A percentile compares a stretch with the other conserved stretches of the same genome.
Conservation (phyloP, 2,888 invertebrate species). For the Rutpela maculata region DNA sequence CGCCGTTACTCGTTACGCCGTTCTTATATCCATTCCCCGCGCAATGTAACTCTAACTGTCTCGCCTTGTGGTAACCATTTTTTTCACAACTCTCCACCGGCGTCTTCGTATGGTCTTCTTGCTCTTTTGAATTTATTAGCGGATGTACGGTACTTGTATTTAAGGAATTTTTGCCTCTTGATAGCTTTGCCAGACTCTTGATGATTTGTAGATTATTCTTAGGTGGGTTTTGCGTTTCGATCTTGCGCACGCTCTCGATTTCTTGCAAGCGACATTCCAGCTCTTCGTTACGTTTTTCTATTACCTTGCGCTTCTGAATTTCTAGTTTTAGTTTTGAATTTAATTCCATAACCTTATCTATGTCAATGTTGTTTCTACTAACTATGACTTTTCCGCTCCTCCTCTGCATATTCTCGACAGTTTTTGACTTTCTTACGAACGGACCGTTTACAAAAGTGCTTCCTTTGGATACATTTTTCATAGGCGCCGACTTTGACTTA, state of each 20-base stretch:
- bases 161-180: not conserved
- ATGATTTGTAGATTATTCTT: constrained; percentile 2
- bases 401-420: constrained; percentile 54
- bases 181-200: not conserved
- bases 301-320: constrained; percentile 78
- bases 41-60: constrained; percentile 33
- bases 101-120: not conserved
- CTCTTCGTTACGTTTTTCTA: constrained; percentile 79
- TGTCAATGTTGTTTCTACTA: constrained; percentile 46
- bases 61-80: constrained; percentile 45
- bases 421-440: constrained; percentile 54
- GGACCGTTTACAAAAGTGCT: constrained; percentile 19
- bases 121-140: not conserved
- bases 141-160: not conserved
- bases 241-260: constrained; percentile 68
- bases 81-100: constrained; percentile 12
- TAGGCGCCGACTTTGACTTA: constrained; percentile 66
- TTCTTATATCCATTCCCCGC: constrained; percentile 48
- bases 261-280: constrained; percentile 79
- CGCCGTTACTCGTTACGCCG: constrained; percentile 46
- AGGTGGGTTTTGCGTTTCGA: constrained; percentile 37
- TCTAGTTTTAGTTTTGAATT: constrained; percentile 80
- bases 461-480: constrained; percentile 54
- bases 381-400: constrained; percentile 37
- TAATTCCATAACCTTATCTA: constrained; percentile 67